phyloP scores from a whole-genome alignment of 1,140 invertebrate species.

The Papilio polytes region DNA sequence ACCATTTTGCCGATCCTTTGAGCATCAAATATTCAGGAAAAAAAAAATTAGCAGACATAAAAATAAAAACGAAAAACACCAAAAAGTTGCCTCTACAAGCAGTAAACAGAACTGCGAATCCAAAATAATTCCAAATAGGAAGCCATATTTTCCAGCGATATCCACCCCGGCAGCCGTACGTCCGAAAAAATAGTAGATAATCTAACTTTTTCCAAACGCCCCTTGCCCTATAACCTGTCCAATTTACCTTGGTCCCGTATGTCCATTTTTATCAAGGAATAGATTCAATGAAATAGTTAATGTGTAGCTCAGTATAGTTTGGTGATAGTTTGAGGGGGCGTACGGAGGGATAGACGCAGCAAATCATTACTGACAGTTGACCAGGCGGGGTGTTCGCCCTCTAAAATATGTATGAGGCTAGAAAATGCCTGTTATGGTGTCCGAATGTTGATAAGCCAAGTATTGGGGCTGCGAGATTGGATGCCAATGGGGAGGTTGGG shows the following conservation, averaged over 20 bases:
- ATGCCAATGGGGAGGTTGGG: constrained; percentile 64
- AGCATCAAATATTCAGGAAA: neutral
- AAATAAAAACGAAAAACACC: neutral
- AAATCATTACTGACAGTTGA: constrained; percentile 84
- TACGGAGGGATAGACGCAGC: constrained; percentile 71
- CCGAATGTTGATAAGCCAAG: constrained; percentile 83
- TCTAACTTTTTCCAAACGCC: constrained; percentile 80
- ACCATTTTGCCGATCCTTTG: neutral
- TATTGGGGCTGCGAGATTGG: constrained; percentile 74
- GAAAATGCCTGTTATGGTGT: constrained; percentile 82
- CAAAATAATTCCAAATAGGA: constrained; percentile 75
- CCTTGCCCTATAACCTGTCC: constrained; percentile 61
- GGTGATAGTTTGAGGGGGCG: constrained; percentile 64
- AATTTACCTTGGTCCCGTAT: constrained; percentile 50
- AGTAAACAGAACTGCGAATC: constrained; percentile 64
- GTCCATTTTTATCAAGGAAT: constrained; percentile 30
- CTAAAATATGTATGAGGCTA: constrained; percentile 83
- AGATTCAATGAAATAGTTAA: constrained; percentile 1
- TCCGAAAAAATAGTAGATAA: constrained; percentile 81
- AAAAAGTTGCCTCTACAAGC: neutral
- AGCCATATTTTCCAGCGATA: constrained; percentile 79
- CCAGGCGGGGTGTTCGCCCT: constrained; percentile 75
- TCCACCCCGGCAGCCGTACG: constrained; percentile 72
- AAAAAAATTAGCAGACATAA: neutral
- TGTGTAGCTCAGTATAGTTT: constrained; percentile 50